A percentile compares a stretch with the other conserved stretches of the same genome.
Conservation (phyloP, 64 coral and sea anemone genomes). For the Stichodactyla helianthus region DNA sequence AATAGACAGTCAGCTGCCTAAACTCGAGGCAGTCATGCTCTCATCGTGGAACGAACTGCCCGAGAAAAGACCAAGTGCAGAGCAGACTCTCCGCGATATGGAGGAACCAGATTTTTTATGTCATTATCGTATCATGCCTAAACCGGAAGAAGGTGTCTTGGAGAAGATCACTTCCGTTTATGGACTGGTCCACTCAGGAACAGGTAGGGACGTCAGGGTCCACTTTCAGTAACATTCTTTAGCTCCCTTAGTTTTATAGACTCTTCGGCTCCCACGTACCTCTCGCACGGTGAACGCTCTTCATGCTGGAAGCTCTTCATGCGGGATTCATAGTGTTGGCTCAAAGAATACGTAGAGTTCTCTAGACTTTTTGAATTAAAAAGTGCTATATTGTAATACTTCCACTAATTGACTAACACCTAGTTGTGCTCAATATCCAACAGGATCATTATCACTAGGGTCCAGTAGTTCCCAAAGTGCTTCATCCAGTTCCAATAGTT, state of each 20-base stretch:
- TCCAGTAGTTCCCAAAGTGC: neutral
- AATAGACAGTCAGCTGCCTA: constrained; percentile 73
- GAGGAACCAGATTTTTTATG: constrained; percentile 87
- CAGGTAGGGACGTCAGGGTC: constrained; percentile 19
- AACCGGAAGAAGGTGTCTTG: constrained; percentile 42
- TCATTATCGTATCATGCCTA: constrained; percentile 82
- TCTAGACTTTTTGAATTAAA: no score
- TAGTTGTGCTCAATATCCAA: neutral
- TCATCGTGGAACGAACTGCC: constrained; percentile 78
- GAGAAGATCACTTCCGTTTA: constrained; percentile 81
- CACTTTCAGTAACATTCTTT: neutral
- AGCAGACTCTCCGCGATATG: constrained; percentile 61
- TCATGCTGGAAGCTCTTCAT: no score
- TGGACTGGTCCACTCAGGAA: constrained; percentile 53
- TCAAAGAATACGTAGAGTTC: no score
- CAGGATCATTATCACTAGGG: neutral
- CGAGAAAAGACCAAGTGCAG: constrained; percentile 61
- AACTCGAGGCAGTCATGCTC: constrained; percentile 76
- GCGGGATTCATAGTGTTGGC: no score
- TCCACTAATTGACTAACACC: no score
- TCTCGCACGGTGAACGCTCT: no score
- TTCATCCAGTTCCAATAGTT: constrained; percentile 4
- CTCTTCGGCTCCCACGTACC: neutral
- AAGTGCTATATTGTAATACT: no score
- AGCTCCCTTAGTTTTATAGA: neutral